These are phyloP conservation scores for Aleiodes alternator DNA, from an alignment of 2,888 invertebrate species.

Conservation along the genomic window DNA sequence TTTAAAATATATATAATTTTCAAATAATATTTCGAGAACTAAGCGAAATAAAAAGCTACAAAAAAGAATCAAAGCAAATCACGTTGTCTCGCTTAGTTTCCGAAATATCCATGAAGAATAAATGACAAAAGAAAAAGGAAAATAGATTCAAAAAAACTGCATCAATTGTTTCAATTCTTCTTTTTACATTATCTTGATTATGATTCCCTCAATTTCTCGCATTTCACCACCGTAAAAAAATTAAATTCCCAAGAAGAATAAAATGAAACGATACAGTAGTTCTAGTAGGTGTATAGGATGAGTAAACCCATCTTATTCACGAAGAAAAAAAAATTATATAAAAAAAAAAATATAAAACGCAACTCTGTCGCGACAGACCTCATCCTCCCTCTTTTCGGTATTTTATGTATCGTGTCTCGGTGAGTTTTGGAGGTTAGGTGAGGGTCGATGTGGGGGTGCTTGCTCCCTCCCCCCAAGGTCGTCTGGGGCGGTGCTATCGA, in stretches of 20 bases:
- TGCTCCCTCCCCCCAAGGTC: constrained; percentile 65
- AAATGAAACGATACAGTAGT: constrained; percentile 4
- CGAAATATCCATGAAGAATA: too few species aligned
- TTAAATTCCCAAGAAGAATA: constrained; percentile 15
- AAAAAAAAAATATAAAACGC: constrained; percentile 36
- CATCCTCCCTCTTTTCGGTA: constrained; percentile 32
- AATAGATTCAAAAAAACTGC: too few species aligned
- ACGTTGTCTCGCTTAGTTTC: too few species aligned
- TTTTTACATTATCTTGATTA: too few species aligned
- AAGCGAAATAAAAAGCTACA: too few species aligned
- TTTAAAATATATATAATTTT: too few species aligned
- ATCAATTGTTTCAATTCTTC: too few species aligned
- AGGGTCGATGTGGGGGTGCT: constrained; percentile 51
- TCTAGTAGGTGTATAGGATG: constrained; percentile 7
- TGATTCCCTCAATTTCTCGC: too few species aligned
- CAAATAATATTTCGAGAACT: too few species aligned
- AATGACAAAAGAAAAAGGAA: too few species aligned
- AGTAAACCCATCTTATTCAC: constrained; percentile 5
- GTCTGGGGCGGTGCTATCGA: constrained; percentile 73
- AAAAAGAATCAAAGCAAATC: too few species aligned
- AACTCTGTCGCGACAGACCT: constrained; percentile 44
- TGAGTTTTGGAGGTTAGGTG: constrained; percentile 58
- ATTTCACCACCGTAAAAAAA: constrained; percentile 18
- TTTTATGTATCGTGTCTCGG: constrained; percentile 41
- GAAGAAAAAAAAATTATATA: background rate